Percentiles rank a stretch among this genome's conserved stretches.
Conservation (phyloP, 2,888 invertebrate species). For the Onchidella celtica region DNA sequence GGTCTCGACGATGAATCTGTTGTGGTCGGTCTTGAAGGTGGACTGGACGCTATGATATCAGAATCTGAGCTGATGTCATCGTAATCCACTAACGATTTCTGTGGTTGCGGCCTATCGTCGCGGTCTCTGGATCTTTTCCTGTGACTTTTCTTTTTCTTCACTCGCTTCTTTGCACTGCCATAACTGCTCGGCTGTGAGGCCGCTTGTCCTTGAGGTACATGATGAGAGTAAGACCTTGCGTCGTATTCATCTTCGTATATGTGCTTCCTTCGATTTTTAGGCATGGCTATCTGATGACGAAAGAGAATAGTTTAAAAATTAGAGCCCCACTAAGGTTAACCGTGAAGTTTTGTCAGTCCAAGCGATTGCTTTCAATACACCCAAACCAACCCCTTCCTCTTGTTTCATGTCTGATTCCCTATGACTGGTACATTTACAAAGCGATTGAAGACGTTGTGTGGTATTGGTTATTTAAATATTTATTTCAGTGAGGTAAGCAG, state of each 20-base stretch:
- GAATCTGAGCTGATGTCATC: constrained; percentile 76
- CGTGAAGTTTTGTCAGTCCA: too few species aligned
- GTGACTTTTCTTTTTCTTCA: constrained; percentile 52
- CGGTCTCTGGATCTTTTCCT: constrained; percentile 47
- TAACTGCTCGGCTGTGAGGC: constrained; percentile 24
- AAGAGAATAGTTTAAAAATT: not conserved
- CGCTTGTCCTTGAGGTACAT: constrained; percentile 60
- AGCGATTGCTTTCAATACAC: too few species aligned
- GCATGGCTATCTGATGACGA: constrained; percentile 17
- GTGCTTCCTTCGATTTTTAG: constrained; percentile 41
- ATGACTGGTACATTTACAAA: too few species aligned
- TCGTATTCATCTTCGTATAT: constrained; percentile 69
- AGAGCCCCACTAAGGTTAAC: too few species aligned
- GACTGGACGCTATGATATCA: constrained; percentile 58
- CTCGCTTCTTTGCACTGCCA: constrained; percentile 66
- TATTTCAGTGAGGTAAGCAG: too few species aligned
- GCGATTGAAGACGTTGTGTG: too few species aligned
- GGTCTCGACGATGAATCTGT: constrained; percentile 15
- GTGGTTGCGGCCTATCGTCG: constrained; percentile 50
- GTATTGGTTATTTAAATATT: too few species aligned
- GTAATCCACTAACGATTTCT: constrained; percentile 68
- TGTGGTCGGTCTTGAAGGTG: constrained; percentile 46
- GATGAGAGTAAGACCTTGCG: constrained; percentile 72
- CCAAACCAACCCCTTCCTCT: too few species aligned
- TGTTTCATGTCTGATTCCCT: too few species aligned